Conservation (phyloP, 2,888 invertebrate species). For the Drosophila cognata region DNA sequence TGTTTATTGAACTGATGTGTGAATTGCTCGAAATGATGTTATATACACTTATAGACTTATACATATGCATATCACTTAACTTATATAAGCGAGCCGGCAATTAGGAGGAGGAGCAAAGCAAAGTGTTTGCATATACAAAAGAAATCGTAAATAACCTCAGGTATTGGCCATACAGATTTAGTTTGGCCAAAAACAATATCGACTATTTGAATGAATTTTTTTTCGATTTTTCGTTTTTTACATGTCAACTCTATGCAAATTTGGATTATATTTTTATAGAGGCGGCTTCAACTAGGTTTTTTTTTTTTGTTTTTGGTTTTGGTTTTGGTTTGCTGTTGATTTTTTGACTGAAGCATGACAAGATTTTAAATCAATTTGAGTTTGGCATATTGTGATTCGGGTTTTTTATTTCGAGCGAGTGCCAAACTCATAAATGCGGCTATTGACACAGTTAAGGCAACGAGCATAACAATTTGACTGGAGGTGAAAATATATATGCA, state of each 20-base stretch:
- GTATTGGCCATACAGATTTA: conserved; percentile 19
- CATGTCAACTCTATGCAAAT: conserved; percentile 66
- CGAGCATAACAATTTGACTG: conserved; percentile 50
- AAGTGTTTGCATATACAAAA: conserved; percentile 64
- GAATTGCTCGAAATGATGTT: conserved; percentile 32
- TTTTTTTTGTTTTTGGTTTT: conserved; percentile 27
- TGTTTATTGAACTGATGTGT: conserved; percentile 49
- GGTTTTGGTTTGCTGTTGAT: conserved; percentile 49
- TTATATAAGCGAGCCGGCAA: conserved; percentile 60
- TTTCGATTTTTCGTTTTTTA: conserved; percentile 24
- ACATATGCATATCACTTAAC: conserved; percentile 35
- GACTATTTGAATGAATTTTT: conserved; percentile 28
- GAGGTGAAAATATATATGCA: conserved; percentile 27
- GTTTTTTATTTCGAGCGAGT: conserved; percentile 38
- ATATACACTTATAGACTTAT: conserved; percentile 17
- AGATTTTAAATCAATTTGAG: conserved; percentile 70
- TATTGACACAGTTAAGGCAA: conserved; percentile 74
- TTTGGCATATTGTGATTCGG: conserved; percentile 31
- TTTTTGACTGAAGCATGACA: conserved; percentile 73
- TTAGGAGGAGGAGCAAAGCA: conserved; percentile 62
- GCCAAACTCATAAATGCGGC: conserved; percentile 69
- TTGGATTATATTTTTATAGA: conserved; percentile 28
- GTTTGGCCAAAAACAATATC: conserved; percentile 51
- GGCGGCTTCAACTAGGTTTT: conserved; percentile 25
- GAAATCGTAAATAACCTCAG: conserved; percentile 65